Evolutionary conservation across 2,113 vertebrate genomes (phyloP).

Genomic region (Dipodomys ordii): DNA sequence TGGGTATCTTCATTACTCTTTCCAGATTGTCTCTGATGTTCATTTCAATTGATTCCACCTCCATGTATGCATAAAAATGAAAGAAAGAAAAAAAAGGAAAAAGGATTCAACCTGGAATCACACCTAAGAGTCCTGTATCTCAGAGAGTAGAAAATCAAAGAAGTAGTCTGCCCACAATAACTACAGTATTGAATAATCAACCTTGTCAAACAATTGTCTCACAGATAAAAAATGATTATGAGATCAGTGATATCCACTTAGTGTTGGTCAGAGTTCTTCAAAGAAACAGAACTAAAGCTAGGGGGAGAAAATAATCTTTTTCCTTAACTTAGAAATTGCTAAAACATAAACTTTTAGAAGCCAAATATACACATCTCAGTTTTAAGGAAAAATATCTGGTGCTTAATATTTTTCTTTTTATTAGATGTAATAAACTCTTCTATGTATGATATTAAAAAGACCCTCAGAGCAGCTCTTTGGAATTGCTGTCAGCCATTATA

Average conservation of each 20-base stretch:
- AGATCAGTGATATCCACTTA: neutral
- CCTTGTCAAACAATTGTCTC: constrained; percentile 6
- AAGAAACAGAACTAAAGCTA: neutral
- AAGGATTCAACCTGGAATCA: constrained; percentile 17
- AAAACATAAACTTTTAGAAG: neutral
- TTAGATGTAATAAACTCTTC: neutral
- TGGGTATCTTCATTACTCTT: neutral
- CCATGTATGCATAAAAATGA: neutral
- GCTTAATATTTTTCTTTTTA: constrained; percentile 15
- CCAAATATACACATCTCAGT: neutral
- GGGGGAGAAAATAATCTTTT: neutral
- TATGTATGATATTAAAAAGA: neutral
- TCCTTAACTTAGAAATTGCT: neutral
- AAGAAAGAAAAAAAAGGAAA: neutral
- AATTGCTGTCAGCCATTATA: neutral
- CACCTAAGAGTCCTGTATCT: neutral
- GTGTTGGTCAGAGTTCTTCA: neutral
- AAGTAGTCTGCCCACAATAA: neutral
- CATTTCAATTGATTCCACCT: neutral
- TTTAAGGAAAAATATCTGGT: constrained; percentile 27
- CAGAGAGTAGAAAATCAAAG: neutral
- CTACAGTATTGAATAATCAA: neutral
- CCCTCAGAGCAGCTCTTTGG: neutral
- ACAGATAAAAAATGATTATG: neutral
- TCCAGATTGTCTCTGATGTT: neutral